Percentiles rank a stretch among this genome's conserved stretches.
Evolutionary conservation across 2,113 vertebrate genomes (phyloP).

Genomic region (Tyto alba): DNA sequence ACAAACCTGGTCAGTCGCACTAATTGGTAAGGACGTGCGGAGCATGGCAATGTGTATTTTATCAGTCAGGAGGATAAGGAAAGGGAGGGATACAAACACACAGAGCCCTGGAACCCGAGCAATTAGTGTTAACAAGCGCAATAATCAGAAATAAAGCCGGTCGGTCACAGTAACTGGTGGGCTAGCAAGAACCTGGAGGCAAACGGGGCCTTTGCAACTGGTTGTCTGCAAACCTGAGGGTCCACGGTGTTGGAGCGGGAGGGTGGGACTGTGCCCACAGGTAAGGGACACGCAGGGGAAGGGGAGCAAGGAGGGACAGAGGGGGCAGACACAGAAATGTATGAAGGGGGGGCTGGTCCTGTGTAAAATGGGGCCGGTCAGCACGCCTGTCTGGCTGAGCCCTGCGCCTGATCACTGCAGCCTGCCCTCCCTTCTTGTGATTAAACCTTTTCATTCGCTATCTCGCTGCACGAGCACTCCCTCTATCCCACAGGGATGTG

Average conservation of each 20-base stretch:
- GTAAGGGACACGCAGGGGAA: not conserved
- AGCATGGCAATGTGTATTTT: not conserved
- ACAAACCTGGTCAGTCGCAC: not conserved
- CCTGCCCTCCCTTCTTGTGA: not conserved
- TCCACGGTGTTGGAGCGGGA: not conserved
- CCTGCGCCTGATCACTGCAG: not conserved
- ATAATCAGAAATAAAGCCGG: not conserved
- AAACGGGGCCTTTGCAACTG: not conserved
- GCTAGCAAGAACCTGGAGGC: not conserved
- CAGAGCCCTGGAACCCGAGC: not conserved
- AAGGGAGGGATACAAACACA: not conserved
- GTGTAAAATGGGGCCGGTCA: accelerated
- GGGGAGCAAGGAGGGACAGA: not conserved
- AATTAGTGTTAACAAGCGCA: not conserved
- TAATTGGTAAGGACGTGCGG: not conserved
- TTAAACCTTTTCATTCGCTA: not conserved
- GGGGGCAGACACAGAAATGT: not conserved
- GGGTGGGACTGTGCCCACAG: no score
- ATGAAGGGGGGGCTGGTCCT: not conserved
- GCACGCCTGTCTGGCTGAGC: not conserved
- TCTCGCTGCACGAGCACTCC: not conserved
- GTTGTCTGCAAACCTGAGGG: not conserved
- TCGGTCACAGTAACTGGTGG: not conserved
- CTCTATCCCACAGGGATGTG: accelerated
- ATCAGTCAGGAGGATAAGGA: not conserved